These are phyloP conservation scores for Gryllus bimaculatus DNA, from an alignment of 1,140 invertebrate genomes.

Conservation along the genomic window DNA sequence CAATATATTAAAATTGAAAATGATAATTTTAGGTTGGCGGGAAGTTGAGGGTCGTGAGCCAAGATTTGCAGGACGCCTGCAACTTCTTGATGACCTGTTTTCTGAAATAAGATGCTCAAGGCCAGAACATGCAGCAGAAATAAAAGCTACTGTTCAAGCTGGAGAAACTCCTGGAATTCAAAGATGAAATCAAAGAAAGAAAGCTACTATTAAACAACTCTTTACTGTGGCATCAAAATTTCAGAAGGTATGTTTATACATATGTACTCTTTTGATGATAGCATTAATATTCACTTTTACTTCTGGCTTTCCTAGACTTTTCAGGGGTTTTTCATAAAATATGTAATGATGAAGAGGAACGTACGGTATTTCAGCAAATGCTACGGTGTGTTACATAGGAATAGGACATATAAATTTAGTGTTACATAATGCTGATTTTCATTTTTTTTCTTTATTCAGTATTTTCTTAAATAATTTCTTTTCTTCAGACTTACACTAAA, in stretches of 20 bases:
- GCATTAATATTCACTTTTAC: too few species aligned
- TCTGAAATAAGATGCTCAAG: constrained; percentile 53
- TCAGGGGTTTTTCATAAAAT: too few species aligned
- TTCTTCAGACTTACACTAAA: too few species aligned
- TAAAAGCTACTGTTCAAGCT: constrained; percentile 28
- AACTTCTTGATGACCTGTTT: constrained; percentile 65
- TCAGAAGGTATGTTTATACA: constrained; percentile 54
- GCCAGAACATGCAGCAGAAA: constrained; percentile 45
- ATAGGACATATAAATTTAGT: too few species aligned
- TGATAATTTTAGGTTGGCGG: constrained; percentile 74
- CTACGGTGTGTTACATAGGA: too few species aligned
- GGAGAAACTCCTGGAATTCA: constrained; percentile 48
- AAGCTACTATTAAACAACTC: constrained; percentile 85
- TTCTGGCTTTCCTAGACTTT: too few species aligned
- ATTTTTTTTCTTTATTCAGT: too few species aligned
- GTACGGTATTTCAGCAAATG: too few species aligned
- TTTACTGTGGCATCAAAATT: constrained; percentile 92
- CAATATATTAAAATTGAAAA: too few species aligned
- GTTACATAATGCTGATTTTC: too few species aligned
- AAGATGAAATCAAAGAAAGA: constrained; percentile 62
- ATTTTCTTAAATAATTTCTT: too few species aligned
- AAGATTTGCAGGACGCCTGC: constrained; percentile 56
- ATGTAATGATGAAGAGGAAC: too few species aligned
- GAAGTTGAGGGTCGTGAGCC: constrained; percentile 61
- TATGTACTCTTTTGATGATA: not conserved